Percentiles rank a stretch among this genome's conserved stretches.
phyloP scores from a whole-genome alignment of 2,113 vertebrate genomes.

The Verasper variegatus region DNA sequence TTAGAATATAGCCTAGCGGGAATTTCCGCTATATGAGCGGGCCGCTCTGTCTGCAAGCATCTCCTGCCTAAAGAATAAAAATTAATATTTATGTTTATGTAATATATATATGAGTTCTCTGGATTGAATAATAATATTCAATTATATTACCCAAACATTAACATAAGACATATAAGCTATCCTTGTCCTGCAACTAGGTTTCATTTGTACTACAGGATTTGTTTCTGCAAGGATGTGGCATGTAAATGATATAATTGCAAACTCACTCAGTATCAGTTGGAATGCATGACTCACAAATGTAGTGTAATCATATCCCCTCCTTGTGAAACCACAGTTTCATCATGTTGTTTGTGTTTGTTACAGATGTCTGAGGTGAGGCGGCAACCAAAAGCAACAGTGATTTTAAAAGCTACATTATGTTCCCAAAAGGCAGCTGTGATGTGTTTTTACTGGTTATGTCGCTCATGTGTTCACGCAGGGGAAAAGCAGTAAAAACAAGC shows the following conservation, averaged over 20 bases:
- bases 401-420: background rate
- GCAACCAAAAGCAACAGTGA: background rate
- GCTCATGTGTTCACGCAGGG: background rate
- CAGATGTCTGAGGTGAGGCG: background rate
- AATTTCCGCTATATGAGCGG: too few relatives aligned
- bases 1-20: too few relatives aligned
- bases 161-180: background rate
- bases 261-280: too few relatives aligned
- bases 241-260: background rate
- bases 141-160: conserved; percentile 10
- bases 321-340: background rate
- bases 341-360: background rate
- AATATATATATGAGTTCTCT: too few relatives aligned
- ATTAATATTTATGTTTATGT: conserved; percentile 69
- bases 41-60: conserved; percentile 25
- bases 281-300: too few relatives aligned
- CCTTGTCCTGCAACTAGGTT: background rate
- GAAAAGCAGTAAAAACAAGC: conserved; percentile 5
- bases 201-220: background rate
- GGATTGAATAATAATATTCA: background rate
- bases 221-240: background rate
- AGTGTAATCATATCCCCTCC: too few relatives aligned
- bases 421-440: background rate
- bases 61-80: conserved; percentile 3
- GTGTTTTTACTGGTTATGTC: background rate